These are phyloP conservation scores for Muscicapa striata DNA, from an alignment of 2,797 vertebrate species.

Conservation along the genomic window DNA sequence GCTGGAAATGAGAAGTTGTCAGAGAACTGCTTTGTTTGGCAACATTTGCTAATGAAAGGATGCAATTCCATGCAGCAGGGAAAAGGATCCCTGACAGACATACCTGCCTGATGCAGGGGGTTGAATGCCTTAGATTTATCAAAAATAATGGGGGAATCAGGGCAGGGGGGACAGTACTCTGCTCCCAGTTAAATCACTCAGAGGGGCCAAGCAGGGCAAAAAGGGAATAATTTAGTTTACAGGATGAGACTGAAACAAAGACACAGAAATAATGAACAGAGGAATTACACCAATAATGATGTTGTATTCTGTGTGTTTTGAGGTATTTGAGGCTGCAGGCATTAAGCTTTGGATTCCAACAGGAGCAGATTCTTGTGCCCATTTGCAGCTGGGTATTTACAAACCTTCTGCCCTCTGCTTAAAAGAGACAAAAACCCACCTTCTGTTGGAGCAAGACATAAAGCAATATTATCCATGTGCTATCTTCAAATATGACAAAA, in stretches of 20 bases:
- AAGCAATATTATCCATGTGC: not conserved
- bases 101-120: not conserved
- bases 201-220: not conserved
- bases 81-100: not conserved
- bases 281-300: not conserved
- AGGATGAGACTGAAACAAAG: not conserved
- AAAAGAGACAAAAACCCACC: not conserved
- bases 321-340: not conserved
- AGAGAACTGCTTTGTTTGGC: constrained; percentile 12
- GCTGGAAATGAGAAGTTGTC: constrained; percentile 34
- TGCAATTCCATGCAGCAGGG: not conserved
- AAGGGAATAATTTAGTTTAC: not conserved
- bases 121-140: not conserved
- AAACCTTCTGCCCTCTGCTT: not conserved
- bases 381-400: not conserved
- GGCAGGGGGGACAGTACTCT: not conserved
- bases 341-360: not conserved
- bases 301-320: not conserved
- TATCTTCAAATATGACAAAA: not conserved
- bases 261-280: not conserved
- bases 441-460: not conserved
- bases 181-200: not conserved
- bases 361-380: not conserved
- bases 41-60: not conserved
- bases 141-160: not conserved